These are phyloP conservation scores for Eupeodes latifasciatus DNA, from an alignment of 2,888 invertebrate genomes.

Conservation along the genomic window DNA sequence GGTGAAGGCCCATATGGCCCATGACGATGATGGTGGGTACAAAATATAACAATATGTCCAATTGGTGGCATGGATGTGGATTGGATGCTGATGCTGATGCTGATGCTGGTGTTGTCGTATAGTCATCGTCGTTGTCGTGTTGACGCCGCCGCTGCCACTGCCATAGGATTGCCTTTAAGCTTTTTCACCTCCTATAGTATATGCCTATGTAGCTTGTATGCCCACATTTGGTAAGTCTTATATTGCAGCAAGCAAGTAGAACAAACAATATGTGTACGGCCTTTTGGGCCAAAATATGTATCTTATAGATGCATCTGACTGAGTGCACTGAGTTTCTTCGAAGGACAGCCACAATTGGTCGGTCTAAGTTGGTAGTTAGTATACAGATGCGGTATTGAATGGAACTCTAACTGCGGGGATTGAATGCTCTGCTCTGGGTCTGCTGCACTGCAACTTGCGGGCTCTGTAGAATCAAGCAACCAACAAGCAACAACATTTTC, in stretches of 20 bases:
- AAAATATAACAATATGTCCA: constrained; percentile 72
- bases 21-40: constrained; percentile 44
- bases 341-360: constrained; percentile 60
- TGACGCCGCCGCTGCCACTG: constrained; percentile 62
- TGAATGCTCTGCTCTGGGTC: constrained; percentile 8
- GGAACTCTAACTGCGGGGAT: not conserved
- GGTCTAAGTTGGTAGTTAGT: not conserved
- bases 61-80: constrained; percentile 61
- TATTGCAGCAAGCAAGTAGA: constrained; percentile 73
- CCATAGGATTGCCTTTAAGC: constrained; percentile 62
- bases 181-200: constrained; percentile 8
- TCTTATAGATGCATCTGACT: constrained; percentile 52
- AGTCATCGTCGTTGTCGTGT: constrained; percentile 27
- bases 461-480: not conserved
- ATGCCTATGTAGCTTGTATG: constrained; percentile 56
- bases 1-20: constrained; percentile 51
- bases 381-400: constrained; percentile 5
- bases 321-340: constrained; percentile 63
- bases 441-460: constrained; percentile 14
- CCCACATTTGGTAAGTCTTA: constrained; percentile 70
- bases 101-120: not conserved
- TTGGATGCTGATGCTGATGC: not conserved
- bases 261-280: constrained; percentile 72
- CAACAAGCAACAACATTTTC: constrained; percentile 33
- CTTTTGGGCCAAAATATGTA: constrained; percentile 63